phyloP scores from a whole-genome alignment of 2,797 vertebrate species.

The Protosalanx chinensis region DNA sequence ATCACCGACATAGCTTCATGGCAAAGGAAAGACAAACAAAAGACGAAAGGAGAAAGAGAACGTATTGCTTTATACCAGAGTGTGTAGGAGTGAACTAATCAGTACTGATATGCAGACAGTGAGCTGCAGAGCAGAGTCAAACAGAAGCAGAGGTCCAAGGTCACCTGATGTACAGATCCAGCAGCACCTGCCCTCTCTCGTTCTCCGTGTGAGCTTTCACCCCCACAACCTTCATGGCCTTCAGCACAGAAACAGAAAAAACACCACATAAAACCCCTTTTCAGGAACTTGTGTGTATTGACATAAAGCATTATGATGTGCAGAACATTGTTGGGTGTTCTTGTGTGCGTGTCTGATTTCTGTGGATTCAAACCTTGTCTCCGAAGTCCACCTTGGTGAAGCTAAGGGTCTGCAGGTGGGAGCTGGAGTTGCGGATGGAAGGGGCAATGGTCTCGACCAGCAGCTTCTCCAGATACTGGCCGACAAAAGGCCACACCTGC shows the following conservation, averaged over 20 bases:
- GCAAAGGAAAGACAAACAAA: slow-evolving; percentile 14
- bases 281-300: background rate
- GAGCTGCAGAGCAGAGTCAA: background rate
- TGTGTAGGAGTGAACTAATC: background rate
- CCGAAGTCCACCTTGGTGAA: slow-evolving; percentile 91
- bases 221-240: slow-evolving; percentile 89
- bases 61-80: background rate
- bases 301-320: background rate
- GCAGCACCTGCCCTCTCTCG: slow-evolving; percentile 85
- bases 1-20: slow-evolving; percentile 84
- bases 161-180: slow-evolving; percentile 92
- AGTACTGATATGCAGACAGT: background rate
- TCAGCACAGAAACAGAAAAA: slow-evolving; percentile 16
- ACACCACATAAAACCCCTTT: background rate
- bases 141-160: background rate
- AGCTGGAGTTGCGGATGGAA: slow-evolving; percentile 80
- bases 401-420: slow-evolving; percentile 86
- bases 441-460: slow-evolving; percentile 88
- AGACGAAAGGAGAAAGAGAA: background rate
- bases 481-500: slow-evolving; percentile 91
- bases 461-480: slow-evolving; percentile 91
- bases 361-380: slow-evolving; percentile 77
- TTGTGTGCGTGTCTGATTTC: background rate
- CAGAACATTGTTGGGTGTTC: background rate
- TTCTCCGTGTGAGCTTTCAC: slow-evolving; percentile 86